phyloP scores from a whole-genome alignment of 2,113 vertebrate genomes.

The Rhipidura dahli region DNA sequence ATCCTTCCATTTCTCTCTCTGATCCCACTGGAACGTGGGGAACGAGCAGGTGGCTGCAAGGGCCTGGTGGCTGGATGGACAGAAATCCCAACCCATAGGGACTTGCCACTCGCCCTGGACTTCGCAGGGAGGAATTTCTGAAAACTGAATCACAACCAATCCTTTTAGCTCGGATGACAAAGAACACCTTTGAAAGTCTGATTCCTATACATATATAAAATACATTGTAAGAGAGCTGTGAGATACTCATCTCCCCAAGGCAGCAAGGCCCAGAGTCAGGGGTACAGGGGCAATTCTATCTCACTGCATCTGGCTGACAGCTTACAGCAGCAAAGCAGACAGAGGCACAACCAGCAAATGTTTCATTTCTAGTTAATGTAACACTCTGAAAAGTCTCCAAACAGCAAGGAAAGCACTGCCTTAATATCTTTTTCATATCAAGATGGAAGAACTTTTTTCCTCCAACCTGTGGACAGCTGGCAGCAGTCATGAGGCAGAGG shows the following conservation, averaged over 20 bases:
- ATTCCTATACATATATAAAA: background rate
- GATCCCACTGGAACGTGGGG: accelerated
- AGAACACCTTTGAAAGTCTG: background rate
- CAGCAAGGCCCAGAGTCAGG: background rate
- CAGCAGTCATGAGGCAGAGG: background rate
- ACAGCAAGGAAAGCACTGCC: background rate
- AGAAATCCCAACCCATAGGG: background rate
- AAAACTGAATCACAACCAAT: background rate
- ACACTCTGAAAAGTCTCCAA: background rate
- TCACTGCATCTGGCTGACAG: background rate
- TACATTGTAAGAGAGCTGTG: background rate
- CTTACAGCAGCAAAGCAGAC: background rate
- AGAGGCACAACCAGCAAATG: background rate
- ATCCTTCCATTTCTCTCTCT: no score
- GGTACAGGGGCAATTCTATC: background rate
- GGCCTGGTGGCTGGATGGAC: background rate
- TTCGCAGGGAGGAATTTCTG: background rate
- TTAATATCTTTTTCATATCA: background rate
- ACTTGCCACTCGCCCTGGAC: background rate
- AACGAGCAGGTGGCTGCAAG: accelerated
- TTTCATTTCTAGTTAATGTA: background rate
- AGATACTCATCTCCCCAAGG: background rate
- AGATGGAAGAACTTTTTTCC: background rate
- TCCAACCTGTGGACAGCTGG: background rate
- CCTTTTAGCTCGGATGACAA: background rate